phyloP scores from a whole-genome alignment of 2,888 invertebrate species.

The Chrysopilus asiliformis region DNA sequence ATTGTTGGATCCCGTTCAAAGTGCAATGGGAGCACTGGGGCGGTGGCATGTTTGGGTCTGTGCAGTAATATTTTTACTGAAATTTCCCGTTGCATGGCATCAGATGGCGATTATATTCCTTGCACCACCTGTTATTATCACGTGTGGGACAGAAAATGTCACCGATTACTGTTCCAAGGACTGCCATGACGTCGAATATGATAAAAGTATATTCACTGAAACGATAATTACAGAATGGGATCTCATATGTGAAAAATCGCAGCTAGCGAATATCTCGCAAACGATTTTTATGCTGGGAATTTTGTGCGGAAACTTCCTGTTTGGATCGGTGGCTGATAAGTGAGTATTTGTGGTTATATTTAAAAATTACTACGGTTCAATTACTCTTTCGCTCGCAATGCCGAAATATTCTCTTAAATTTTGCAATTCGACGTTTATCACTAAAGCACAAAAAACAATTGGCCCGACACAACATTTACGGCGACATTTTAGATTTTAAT shows the following conservation, averaged over 20 bases:
- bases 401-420: too few relatives aligned
- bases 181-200: conserved; percentile 45
- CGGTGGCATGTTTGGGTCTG: conserved; percentile 64
- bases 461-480: too few relatives aligned
- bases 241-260: conserved; percentile 51
- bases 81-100: conserved; percentile 71
- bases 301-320: conserved; percentile 55
- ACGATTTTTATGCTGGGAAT: conserved; percentile 64
- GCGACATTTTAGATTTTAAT: too few relatives aligned
- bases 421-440: too few relatives aligned
- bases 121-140: conserved; percentile 50
- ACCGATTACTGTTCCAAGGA: conserved; percentile 39
- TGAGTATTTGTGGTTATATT: conserved; percentile 25
- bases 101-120: conserved; percentile 66
- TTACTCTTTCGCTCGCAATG: too few relatives aligned
- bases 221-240: conserved; percentile 63
- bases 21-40: conserved; percentile 56
- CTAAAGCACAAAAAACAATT: too few relatives aligned
- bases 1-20: conserved; percentile 52
- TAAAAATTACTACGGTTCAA: too few relatives aligned
- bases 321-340: conserved; percentile 61
- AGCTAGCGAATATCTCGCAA: conserved; percentile 56
- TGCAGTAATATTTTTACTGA: conserved; percentile 51
- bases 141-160: conserved; percentile 33
- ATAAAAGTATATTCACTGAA: conserved; percentile 47